Evolutionary conservation across 2,888 invertebrate species (phyloP), one percentile per base, ranked within the genome.

Genomic region (Seira ritae): DNA sequence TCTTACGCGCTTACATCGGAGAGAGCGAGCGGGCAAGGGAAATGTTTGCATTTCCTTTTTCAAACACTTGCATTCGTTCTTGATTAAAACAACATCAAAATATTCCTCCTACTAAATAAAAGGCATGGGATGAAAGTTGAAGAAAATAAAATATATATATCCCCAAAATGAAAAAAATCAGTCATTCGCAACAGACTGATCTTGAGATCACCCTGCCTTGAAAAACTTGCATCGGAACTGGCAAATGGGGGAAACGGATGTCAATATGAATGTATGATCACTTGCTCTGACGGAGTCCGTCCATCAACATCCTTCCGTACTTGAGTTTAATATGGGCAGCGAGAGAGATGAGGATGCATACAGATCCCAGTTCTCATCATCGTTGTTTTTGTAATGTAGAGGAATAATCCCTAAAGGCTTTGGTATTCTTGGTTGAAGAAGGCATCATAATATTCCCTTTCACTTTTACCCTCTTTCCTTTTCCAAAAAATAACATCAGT

Each of bases 331-430:
- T 50, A 50, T 50, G 50, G 31, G 31, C 31, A 31, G 3, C n/a
- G n/a, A 66, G 65, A 76, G 76, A 70, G 62, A 77, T 69, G 69
- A 50, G 1, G 50, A 69, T 78, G 66, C 71, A 78, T 68, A 80
- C 67, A 55, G 50, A 50, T 50, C 50, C 50, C 50, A 50, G 50
- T n/a, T 50, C 50, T 50, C 50, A 50, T 50, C 50, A 50, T 12
- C 12, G 50, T 50, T 50, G 50, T 50, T 50, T 50, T 50, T 50
- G 50, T 50, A 50, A n/a, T 50, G 17, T 50, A n/a, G 50, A 50
- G 17, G 50, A 50, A 50, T 50, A 50, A 50, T 50, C 50, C 50
- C 50, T 50, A 50, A 3, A 74, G 74, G 80, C 74, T 69, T 74
- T 46, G 60, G 23, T 42, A 72, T 72, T 72, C 69, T 42, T 2